Conservation (phyloP, 2,113 vertebrate genomes). For the Spheniscus mendiculus region DNA sequence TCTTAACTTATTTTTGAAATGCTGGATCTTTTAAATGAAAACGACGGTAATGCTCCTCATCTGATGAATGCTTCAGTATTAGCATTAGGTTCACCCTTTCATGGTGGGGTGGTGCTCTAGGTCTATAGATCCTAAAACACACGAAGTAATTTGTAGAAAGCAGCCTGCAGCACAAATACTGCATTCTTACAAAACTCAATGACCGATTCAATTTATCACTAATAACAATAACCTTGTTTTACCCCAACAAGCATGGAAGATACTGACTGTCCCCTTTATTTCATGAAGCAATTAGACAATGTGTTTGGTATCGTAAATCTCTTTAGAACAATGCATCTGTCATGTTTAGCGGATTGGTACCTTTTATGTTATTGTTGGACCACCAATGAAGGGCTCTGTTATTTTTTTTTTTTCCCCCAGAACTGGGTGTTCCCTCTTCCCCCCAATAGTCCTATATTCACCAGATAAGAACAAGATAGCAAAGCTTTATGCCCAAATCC, state of each 20-base stretch:
- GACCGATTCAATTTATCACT: neutral
- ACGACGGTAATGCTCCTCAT: accelerated
- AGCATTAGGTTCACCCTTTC: neutral
- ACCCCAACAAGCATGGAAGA: neutral
- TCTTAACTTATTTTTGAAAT: neutral
- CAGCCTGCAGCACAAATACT: neutral
- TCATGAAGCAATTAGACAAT: neutral
- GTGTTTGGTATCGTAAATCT: neutral
- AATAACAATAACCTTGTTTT: neutral
- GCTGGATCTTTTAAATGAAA: neutral
- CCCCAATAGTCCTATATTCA: neutral
- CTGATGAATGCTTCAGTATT: neutral
- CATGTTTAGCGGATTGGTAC: neutral
- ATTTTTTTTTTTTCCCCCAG: neutral
- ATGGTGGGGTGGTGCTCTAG: neutral
- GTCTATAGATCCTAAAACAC: neutral
- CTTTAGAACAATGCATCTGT: neutral
- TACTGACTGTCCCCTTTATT: neutral
- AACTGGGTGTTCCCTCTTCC: neutral
- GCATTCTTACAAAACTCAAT: neutral
- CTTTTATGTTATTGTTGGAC: neutral
- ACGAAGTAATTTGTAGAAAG: neutral
- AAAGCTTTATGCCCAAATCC: neutral
- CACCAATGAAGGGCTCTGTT: neutral
- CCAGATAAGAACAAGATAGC: neutral